phyloP scores from a whole-genome alignment of 1,140 invertebrate genomes.

The Philotrypesis tridentata region DNA sequence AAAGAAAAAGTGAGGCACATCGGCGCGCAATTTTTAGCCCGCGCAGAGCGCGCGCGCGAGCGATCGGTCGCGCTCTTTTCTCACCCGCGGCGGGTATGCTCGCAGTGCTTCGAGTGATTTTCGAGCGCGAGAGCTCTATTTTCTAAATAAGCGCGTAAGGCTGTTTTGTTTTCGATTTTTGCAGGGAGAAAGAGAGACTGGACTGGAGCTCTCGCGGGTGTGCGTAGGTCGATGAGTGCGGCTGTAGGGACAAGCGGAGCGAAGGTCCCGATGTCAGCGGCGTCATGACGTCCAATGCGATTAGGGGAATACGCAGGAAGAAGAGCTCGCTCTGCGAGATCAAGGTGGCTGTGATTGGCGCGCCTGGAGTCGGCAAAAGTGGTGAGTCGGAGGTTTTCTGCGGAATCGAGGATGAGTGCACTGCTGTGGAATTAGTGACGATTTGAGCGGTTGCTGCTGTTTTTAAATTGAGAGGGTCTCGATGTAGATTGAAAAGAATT shows the following conservation, averaged over 20 bases:
- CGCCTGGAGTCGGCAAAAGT: slow-evolving; percentile 90
- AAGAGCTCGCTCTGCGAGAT: slow-evolving; percentile 92
- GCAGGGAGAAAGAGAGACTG: not conserved
- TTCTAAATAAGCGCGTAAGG: not conserved
- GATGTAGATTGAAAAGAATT: no score
- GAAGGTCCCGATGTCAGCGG: slow-evolving; percentile 56
- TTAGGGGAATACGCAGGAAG: slow-evolving; percentile 86
- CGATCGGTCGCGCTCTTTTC: not conserved
- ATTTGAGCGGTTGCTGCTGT: no score
- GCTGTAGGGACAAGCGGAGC: not conserved
- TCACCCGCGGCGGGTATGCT: no score
- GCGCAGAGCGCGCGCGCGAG: not conserved
- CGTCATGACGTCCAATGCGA: slow-evolving; percentile 76
- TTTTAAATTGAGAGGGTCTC: no score
- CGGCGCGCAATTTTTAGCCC: slow-evolving; percentile 25
- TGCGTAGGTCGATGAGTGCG: not conserved
- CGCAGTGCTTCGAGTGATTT: slow-evolving; percentile 7
- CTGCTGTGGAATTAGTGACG: no score
- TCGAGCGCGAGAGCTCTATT: not conserved
- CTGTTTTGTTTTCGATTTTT: not conserved
- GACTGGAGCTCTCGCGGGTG: no score
- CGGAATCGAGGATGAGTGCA: no score
- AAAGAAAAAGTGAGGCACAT: not conserved
- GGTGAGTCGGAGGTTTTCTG: slow-evolving; percentile 76
- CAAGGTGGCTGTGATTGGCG: slow-evolving; percentile 90